Evolutionary conservation across 2,113 vertebrate genomes (phyloP).

Genomic region (Mohoua ochrocephala): DNA sequence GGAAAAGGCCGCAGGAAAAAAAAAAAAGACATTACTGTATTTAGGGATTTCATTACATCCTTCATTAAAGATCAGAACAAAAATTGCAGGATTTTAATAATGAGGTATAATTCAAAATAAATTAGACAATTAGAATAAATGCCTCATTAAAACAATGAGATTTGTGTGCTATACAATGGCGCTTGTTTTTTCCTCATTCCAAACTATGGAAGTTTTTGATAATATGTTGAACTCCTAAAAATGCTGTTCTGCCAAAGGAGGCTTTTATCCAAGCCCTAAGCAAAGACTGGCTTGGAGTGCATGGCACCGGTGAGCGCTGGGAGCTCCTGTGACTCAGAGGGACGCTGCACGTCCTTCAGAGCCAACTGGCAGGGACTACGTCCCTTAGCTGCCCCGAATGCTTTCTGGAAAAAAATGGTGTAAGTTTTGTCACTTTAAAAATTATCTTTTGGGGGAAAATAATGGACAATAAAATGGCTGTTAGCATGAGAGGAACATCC

Average conservation of each 20-base stretch:
- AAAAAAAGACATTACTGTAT: background rate
- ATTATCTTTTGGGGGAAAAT: background rate
- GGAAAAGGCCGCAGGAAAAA: background rate
- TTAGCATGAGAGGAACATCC: background rate
- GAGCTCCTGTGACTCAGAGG: fast-evolving
- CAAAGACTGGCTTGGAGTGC: fast-evolving
- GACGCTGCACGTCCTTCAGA: background rate
- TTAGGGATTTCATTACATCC: conserved; percentile 11
- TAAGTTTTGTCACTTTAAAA: background rate
- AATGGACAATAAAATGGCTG: background rate
- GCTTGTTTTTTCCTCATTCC: background rate
- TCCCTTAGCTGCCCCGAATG: background rate
- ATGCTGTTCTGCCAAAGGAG: background rate
- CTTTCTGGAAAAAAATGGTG: background rate
- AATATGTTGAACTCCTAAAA: background rate
- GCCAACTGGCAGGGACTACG: background rate
- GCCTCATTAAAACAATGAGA: conserved; percentile 9
- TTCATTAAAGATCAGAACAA: conserved; percentile 63
- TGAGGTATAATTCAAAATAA: conserved; percentile 50
- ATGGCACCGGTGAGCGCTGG: fast-evolving
- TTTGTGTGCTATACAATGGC: background rate
- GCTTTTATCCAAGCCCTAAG: background rate
- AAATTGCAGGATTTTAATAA: conserved; percentile 29
- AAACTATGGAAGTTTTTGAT: background rate
- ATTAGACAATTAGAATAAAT: conserved; percentile 25